Conservation (phyloP, 2,797 vertebrate genomes). For the Pseudotriccus pelzelni region DNA sequence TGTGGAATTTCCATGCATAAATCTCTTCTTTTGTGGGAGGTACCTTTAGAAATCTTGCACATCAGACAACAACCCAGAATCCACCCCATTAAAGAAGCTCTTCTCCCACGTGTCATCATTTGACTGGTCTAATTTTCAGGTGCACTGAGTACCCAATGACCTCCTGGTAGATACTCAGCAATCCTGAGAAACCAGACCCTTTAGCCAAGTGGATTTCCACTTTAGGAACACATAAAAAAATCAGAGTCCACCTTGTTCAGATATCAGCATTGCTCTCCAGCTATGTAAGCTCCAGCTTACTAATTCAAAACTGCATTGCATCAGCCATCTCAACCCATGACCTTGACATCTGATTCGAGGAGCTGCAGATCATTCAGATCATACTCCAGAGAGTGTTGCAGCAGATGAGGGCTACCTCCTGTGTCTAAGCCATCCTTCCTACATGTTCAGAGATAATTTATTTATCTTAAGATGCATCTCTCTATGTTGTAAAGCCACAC, state of each 20-base stretch:
- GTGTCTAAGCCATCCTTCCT: not conserved
- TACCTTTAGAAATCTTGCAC: not conserved
- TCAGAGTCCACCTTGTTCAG: not conserved
- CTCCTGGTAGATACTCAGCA: not conserved
- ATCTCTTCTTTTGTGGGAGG: not conserved
- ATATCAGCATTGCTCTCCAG: accelerated
- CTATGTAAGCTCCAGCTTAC: not conserved
- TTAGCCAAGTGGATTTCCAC: not conserved
- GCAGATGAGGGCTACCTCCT: not conserved
- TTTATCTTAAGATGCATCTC: not conserved
- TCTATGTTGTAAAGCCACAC: not conserved
- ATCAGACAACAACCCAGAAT: not conserved
- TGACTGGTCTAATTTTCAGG: not conserved
- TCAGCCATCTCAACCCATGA: not conserved
- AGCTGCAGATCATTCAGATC: not conserved
- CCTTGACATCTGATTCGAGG: not conserved
- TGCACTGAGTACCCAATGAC: not conserved
- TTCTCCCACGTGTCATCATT: not conserved
- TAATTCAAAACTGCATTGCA: not conserved
- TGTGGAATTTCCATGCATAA: not conserved
- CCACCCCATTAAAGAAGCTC: not conserved
- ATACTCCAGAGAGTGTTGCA: not conserved
- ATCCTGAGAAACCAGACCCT: not conserved
- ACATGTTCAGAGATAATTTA: not conserved
- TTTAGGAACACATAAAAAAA: not conserved